Conservation (phyloP, 92 coral and sea anemone genomes). For the Porites lobata region DNA sequence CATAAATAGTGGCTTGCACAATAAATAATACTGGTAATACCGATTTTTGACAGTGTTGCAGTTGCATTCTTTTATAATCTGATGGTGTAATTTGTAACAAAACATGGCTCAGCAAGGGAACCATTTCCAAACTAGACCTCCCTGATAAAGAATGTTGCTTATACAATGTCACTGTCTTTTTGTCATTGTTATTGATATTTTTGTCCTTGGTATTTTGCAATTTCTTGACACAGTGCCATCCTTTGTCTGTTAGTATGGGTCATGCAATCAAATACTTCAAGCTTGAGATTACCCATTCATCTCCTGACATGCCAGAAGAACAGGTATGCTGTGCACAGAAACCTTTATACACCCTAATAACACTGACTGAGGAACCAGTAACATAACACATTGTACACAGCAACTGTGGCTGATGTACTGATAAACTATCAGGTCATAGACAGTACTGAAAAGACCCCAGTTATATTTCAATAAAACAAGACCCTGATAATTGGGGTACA, state of each 20-base stretch:
- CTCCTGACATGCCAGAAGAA: constrained; percentile 91
- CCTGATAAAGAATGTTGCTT: too few species aligned
- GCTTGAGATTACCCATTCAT: constrained; percentile 88
- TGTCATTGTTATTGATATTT: background rate
- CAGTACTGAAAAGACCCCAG: constrained; percentile 59
- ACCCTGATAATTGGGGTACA: too few species aligned
- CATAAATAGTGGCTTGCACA: background rate
- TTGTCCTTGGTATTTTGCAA: constrained; percentile 59
- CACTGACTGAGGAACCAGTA: too few species aligned
- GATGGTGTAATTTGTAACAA: too few species aligned
- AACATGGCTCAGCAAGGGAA: too few species aligned
- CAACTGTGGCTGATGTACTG: too few species aligned
- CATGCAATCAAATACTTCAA: constrained; percentile 95
- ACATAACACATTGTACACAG: too few species aligned
- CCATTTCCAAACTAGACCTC: too few species aligned
- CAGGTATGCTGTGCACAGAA: constrained; percentile 60
- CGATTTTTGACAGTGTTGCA: too few species aligned
- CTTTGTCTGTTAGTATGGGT: constrained; percentile 98
- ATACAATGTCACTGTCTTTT: too few species aligned
- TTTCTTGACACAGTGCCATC: constrained; percentile 96
- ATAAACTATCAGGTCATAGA: too few species aligned
- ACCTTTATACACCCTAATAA: background rate
- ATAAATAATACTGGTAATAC: background rate
- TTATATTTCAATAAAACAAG: constrained; percentile 18
- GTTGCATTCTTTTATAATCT: too few species aligned